A percentile compares a stretch with the other conserved stretches of the same genome.
These are phyloP conservation scores for Sebastes steindachneri DNA, from an alignment of 2,797 vertebrate genomes.

Conservation along the genomic window DNA sequence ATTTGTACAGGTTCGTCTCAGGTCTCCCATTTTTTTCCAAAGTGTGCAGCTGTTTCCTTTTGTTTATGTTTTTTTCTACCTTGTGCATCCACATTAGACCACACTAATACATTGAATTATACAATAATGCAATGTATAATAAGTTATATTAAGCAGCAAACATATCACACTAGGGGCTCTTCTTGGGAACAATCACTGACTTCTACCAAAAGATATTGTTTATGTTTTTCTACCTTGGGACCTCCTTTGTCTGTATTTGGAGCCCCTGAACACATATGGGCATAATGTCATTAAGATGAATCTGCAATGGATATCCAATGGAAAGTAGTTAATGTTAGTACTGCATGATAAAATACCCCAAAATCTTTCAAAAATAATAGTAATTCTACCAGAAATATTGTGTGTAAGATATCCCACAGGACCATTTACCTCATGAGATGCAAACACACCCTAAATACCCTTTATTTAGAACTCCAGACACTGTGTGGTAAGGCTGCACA, in stretches of 20 bases:
- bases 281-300: background rate
- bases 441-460: background rate
- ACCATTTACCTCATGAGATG: background rate
- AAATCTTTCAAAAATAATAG: background rate
- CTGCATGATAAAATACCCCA: background rate
- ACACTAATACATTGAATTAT: no score
- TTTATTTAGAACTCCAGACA: no score
- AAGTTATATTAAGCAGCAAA: no score
- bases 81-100: background rate
- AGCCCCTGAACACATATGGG: no score
- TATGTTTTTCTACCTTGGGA: no score
- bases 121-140: no score
- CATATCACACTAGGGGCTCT: background rate
- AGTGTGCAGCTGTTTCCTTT: background rate
- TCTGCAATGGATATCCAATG: background rate
- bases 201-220: background rate
- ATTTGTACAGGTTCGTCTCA: slow-evolving; percentile 88
- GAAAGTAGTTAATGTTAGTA: background rate
- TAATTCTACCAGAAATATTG: background rate
- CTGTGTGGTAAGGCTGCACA: no score
- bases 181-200: background rate
- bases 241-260: no score
- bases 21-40: background rate
- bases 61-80: background rate
- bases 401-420: no score